A percentile compares a stretch with the other conserved stretches of the same genome.
Conservation (phyloP, 2,888 invertebrate genomes). For the Sicus ferrugineus region DNA sequence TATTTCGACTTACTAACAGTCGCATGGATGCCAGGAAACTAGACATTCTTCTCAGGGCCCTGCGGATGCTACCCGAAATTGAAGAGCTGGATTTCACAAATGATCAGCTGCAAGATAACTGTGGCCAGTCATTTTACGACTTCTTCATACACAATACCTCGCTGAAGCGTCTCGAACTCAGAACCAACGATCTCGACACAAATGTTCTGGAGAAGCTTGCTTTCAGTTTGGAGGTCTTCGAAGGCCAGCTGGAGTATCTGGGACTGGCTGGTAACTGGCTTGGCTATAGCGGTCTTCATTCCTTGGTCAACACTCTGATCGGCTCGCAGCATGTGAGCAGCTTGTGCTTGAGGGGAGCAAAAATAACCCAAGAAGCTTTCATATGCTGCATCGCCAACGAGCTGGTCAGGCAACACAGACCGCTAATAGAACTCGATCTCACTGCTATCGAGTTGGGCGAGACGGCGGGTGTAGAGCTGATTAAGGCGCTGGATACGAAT, state of each 20-base stretch:
- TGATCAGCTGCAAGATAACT: conserved; percentile 52
- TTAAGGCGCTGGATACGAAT: conserved; percentile 48
- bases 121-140: conserved; percentile 45
- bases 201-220: conserved; percentile 39
- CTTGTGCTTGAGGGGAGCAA: conserved; percentile 48
- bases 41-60: conserved; percentile 42
- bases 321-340: conserved; percentile 44
- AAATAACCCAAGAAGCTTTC: conserved; percentile 26
- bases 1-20: conserved; percentile 55
- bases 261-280: conserved; percentile 53
- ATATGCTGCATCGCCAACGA: conserved; percentile 38
- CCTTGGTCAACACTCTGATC: conserved; percentile 41
- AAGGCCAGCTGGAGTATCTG: conserved; percentile 46
- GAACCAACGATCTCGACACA: conserved; percentile 48
- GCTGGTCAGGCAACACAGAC: conserved; percentile 46
- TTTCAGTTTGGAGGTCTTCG: conserved; percentile 32
- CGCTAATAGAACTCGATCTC: conserved; percentile 47
- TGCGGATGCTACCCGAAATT: conserved; percentile 44
- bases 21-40: conserved; percentile 53
- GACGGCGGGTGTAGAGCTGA: conserved; percentile 35
- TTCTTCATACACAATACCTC: conserved; percentile 44
- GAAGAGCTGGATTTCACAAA: conserved; percentile 54
- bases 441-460: conserved; percentile 43
- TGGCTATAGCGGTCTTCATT: conserved; percentile 39
- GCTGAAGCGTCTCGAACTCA: conserved; percentile 49